Evolutionary conservation across 2,113 vertebrate species (phyloP), one percentile per base, ranked within the genome.

Genomic region (Urocynchramus pylzowi): DNA sequence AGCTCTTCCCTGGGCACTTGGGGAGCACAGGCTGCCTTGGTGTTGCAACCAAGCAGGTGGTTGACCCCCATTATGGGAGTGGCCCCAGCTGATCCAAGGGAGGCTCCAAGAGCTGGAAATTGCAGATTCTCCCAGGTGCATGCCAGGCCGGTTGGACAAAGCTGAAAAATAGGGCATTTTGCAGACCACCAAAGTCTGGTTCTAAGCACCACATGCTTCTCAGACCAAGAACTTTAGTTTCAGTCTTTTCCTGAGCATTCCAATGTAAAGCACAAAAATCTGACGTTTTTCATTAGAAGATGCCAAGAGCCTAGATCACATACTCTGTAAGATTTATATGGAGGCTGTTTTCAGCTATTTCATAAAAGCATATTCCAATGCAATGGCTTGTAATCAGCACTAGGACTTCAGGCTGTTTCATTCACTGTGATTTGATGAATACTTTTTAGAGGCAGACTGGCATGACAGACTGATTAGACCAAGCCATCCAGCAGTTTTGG

Each of bases 371-470:
- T 35, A 42, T 88, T 79, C 41, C 49, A 35, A 0, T 64, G 44
- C 44, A 90, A 27, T 70, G 64, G 39, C 59, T 33, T 88, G 45
- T 83, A 85, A 69, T 88, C 50, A 88, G 47, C 42, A 33, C 22
- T 45, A 67, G 63, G 45, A 35, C 50, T 86, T 82, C 42, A 83
- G 74, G 44, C 31, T 90, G 42, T 30, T 87, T 76, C 76, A 54
- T 65, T 93, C 59, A 49, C 44, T 71, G 53, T 92, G 67, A 83
- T 94, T 87, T 85, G 49, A 91, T 92, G 83, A 83, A 91, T 76
- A 41, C 5, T 10, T 84, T 78, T 75, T 56, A 88, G 70, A 80
- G 82, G n/a, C 57, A 93, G 75, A 35, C 37, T 90, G 78, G 50
- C 1, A 1, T 30, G 75, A 53, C 35, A 65, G 50, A 82, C 37